Evolutionary conservation across 2,797 vertebrate genomes (phyloP).

Genomic region (Huso huso): DNA sequence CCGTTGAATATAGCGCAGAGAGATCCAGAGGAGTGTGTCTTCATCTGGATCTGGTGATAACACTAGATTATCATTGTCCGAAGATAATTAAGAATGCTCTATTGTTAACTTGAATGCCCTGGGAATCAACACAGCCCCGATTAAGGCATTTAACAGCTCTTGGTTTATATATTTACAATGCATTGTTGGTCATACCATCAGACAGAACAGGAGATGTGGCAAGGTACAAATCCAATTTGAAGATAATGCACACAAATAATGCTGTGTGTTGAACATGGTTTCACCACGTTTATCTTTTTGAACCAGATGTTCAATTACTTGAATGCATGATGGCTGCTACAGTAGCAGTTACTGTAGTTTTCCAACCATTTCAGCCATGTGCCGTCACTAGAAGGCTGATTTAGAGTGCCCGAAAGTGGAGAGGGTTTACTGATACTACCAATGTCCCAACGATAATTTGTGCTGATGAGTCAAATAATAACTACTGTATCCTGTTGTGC

Average conservation of each 20-base stretch:
- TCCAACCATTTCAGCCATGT: no score
- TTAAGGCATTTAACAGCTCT: neutral
- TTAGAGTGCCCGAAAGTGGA: no score
- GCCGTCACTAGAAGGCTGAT: no score
- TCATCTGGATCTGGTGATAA: slow-evolving; percentile 3
- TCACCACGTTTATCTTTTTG: neutral
- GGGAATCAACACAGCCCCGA: neutral
- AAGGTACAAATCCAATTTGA: neutral
- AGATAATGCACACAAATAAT: neutral
- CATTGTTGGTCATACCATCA: slow-evolving; percentile 1
- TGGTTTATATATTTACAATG: slow-evolving; percentile 5
- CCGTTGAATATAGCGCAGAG: neutral
- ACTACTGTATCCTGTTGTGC: no score
- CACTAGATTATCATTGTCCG: slow-evolving; percentile 5
- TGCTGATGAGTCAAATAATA: no score
- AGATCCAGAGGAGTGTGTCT: neutral
- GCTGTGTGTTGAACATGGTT: neutral
- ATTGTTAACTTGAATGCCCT: slow-evolving; percentile 2
- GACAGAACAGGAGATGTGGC: neutral
- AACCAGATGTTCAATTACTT: no score
- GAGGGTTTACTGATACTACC: no score
- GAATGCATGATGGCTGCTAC: no score
- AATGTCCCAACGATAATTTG: no score
- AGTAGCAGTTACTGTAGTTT: no score
- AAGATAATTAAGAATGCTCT: slow-evolving; percentile 3